Base-by-base conservation (phyloP, 2,113 vertebrate species). In the Paedocypris sp. region DNA sequence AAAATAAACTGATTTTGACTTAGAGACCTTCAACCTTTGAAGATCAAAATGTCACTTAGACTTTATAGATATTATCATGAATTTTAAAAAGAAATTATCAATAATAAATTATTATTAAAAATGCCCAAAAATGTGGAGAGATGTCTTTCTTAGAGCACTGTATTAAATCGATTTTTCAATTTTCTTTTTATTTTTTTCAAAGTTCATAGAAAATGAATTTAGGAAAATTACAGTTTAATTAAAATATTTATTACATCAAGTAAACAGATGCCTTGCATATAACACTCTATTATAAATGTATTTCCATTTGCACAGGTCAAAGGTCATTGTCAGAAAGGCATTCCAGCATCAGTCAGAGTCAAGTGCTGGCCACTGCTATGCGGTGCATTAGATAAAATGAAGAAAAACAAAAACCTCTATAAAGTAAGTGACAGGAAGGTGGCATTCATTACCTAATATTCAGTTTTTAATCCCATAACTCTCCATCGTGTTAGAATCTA, bases 351-450 rank as follows among this genome's bases (percentile, higher is more conserved):
- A 0, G 77, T 92, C 28, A 79, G 87, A 51, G 84, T 86, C 1
- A 86, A 85, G 38, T 89, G 88, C 68, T 92, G 90, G 90, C 86
- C 90, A 31, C 78, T 90, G 61, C 71, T 93, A 16, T 90, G 89
- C 9, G 86, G 87, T 20, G 90, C 87, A 1, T 72, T 71, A 1
- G 67, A 73, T 41, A 81, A 63, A 72, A 88, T 83, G 78, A 68
- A 77, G 25, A 76, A 62, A 28, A 86, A 69, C 15, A 26, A 62
- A 2, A 26, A 60, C 4, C 79, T 81, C 33, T 91, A 88, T 35
- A 9, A 86, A 83, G 90, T 83, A 61, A 77, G 75, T 65, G 31
- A 19, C 6, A n/a, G n/a, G n/a, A n/a, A n/a, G n/a, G n/a, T 32
- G 6, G 16, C 33, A 15, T 1, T 8, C 31, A 28, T 16, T 18